Evolutionary conservation across 2,113 vertebrate genomes (phyloP).

Genomic region (Hippocampus mohnikei): DNA sequence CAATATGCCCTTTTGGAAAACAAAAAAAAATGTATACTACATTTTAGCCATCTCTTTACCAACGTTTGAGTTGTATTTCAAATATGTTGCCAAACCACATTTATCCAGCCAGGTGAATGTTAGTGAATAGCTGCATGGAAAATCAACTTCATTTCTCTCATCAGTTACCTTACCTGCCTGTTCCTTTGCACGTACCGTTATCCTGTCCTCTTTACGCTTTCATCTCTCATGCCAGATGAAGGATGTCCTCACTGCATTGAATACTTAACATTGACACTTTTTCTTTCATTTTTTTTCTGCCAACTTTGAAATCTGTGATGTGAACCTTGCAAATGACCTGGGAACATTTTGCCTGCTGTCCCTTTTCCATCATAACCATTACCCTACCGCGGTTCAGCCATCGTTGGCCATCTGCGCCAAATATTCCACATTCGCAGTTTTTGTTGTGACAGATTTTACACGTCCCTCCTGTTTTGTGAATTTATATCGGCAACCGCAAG

Average conservation of each 20-base stretch:
- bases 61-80: background rate
- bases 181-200: background rate
- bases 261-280: background rate
- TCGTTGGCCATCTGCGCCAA: background rate
- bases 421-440: background rate
- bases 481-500: background rate
- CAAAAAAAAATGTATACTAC: background rate
- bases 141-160: background rate
- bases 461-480: no score
- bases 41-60: background rate
- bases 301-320: background rate
- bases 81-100: background rate
- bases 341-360: background rate
- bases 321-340: background rate
- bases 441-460: no score
- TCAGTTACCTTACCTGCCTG: background rate
- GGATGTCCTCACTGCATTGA: background rate
- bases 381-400: background rate
- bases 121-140: background rate
- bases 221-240: background rate
- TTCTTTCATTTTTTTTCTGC: background rate
- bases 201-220: background rate
- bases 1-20: no score
- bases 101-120: background rate
- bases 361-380: no score